A percentile compares a stretch with the other conserved stretches of the same genome.
Conservation (phyloP, 2,888 invertebrate genomes). For the Diaperis boleti region DNA sequence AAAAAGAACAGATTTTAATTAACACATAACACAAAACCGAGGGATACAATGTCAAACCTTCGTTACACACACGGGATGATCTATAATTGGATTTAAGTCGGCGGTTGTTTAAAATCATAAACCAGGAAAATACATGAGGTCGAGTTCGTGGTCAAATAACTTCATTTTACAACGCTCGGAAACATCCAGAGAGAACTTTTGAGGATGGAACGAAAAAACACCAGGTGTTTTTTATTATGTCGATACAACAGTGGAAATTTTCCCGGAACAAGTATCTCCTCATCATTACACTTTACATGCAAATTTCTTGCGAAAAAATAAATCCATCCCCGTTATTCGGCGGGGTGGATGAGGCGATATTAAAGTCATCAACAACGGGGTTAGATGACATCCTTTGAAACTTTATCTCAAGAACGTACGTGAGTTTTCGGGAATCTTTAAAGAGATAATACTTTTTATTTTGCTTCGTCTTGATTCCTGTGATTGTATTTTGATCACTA, state of each 20-base stretch:
- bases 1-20: slow-evolving; percentile 9
- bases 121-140: slow-evolving; percentile 2
- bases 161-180: background rate
- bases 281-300: slow-evolving; percentile 16
- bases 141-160: slow-evolving; percentile 7
- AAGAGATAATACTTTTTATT: too few species aligned
- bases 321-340: background rate
- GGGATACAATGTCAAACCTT: slow-evolving; percentile 19
- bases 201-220: background rate
- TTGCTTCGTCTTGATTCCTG: too few species aligned
- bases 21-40: background rate
- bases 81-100: slow-evolving; percentile 24
- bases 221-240: slow-evolving; percentile 16
- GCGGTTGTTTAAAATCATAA: slow-evolving; percentile 22
- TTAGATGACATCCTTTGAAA: slow-evolving; percentile 9
- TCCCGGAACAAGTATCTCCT: background rate
- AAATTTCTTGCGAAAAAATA: slow-evolving; percentile 5
- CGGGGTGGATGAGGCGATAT: slow-evolving; percentile 6
- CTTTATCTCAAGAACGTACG: background rate
- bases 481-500: too few species aligned
- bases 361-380: background rate
- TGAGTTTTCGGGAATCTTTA: too few species aligned
- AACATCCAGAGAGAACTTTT: slow-evolving; percentile 1
- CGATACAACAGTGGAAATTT: background rate
- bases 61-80: slow-evolving; percentile 8